Conservation (phyloP, 1,140 invertebrate species). For the Bombus fervidus region DNA sequence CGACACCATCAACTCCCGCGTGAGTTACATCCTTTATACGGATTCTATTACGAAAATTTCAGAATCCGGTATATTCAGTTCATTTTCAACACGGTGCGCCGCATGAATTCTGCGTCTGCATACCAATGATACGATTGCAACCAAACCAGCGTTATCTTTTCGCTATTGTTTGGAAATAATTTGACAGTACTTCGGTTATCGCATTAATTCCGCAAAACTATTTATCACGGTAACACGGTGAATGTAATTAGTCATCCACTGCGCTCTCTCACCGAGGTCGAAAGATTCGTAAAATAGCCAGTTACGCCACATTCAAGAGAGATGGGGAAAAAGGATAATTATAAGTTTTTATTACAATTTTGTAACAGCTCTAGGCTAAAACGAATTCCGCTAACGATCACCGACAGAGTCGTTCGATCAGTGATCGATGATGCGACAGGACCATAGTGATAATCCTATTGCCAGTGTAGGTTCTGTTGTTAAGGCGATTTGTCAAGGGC, state of each 20-base stretch:
- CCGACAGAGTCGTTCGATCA: too few relatives aligned
- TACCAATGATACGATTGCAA: background rate
- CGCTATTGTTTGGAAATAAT: background rate
- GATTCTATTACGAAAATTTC: background rate
- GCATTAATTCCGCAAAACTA: background rate
- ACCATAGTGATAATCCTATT: too few relatives aligned
- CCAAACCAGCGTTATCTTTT: background rate
- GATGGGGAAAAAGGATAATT: background rate
- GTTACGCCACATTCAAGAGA: background rate
- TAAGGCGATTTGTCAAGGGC: too few relatives aligned
- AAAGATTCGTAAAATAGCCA: background rate
- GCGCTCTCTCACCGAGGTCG: too few relatives aligned
- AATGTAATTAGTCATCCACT: background rate
- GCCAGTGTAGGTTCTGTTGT: too few relatives aligned
- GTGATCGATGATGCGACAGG: too few relatives aligned
- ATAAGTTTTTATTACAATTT: background rate
- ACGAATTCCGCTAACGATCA: rapidly evolving
- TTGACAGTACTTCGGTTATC: background rate
- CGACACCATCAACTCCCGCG: background rate
- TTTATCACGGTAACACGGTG: background rate
- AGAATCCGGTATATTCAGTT: background rate
- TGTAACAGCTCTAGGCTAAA: background rate
- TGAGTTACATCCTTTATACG: background rate
- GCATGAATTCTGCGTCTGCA: background rate
- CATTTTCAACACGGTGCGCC: background rate